Evolutionary conservation across 2,888 invertebrate species (phyloP).

Genomic region (Xestia xanthographa): DNA sequence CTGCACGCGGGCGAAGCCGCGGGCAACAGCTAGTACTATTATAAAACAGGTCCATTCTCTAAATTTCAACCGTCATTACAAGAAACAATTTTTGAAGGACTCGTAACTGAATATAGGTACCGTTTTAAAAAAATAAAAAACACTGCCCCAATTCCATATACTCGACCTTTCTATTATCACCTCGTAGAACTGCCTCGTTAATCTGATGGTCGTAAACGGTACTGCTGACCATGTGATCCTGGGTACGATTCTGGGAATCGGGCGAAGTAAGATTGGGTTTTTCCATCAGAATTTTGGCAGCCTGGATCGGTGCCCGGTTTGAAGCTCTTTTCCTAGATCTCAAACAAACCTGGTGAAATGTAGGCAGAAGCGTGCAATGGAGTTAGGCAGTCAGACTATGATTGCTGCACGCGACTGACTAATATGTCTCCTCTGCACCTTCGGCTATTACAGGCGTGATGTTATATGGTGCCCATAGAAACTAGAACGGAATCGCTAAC

Average conservation of each 20-base stretch:
- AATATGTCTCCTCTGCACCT: not conserved
- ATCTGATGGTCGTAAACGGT: no score
- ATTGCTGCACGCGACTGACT: not conserved
- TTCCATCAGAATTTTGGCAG: not conserved
- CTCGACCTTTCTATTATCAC: not conserved
- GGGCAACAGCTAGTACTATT: no score
- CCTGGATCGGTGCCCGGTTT: not conserved
- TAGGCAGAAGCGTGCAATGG: not conserved
- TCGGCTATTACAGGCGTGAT: not conserved
- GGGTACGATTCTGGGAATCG: no score
- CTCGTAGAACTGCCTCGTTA: not conserved
- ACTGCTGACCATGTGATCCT: no score
- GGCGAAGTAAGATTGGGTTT: not conserved
- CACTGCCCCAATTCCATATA: not conserved
- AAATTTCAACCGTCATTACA: not conserved
- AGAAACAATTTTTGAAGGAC: not conserved
- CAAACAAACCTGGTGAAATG: not conserved
- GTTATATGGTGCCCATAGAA: not conserved
- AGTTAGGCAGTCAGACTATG: not conserved
- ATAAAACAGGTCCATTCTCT: not conserved
- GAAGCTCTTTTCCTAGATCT: not conserved
- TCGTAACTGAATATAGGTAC: no score
- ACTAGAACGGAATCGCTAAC: constrained; percentile 21
- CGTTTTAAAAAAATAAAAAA: no score
- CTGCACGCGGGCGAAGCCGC: no score